phyloP scores from a whole-genome alignment of 2,888 invertebrate genomes.

The Pyralis farinalis region DNA sequence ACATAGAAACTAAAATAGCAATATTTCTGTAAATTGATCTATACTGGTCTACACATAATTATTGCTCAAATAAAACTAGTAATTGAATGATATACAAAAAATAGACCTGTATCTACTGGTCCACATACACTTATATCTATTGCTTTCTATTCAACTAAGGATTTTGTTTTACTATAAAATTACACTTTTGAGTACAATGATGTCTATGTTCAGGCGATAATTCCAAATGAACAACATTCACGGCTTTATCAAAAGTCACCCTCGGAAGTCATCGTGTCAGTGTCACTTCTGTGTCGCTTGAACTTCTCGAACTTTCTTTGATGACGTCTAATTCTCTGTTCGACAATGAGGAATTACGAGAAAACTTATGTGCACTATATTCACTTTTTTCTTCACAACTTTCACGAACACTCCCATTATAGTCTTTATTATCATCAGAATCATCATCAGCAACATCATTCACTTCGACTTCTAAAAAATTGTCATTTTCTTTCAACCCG shows the following conservation, averaged over 20 bases:
- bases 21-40: not conserved
- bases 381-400: slow-evolving; percentile 68
- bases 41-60: slow-evolving; percentile 8
- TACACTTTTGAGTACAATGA: slow-evolving; percentile 43
- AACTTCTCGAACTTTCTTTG: slow-evolving; percentile 76
- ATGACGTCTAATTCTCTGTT: slow-evolving; percentile 76
- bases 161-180: slow-evolving; percentile 35
- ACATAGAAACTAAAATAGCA: too few relatives aligned
- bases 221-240: slow-evolving; percentile 66
- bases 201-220: slow-evolving; percentile 47
- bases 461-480: slow-evolving; percentile 71
- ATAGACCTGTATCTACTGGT: slow-evolving; percentile 60
- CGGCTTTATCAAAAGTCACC: slow-evolving; percentile 67
- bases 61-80: slow-evolving; percentile 16
- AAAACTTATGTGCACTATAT: slow-evolving; percentile 67
- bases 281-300: slow-evolving; percentile 77
- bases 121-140: slow-evolving; percentile 49
- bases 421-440: slow-evolving; percentile 62
- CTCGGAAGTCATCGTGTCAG: slow-evolving; percentile 76
- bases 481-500: slow-evolving; percentile 57
- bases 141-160: slow-evolving; percentile 34
- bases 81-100: slow-evolving; percentile 33
- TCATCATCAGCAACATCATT: slow-evolving; percentile 59
- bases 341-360: slow-evolving; percentile 69
- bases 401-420: slow-evolving; percentile 50